Percentiles rank a stretch among this genome's conserved stretches.
These are phyloP conservation scores for Grantiella picta DNA, from an alignment of 2,113 vertebrate genomes.

Conservation along the genomic window DNA sequence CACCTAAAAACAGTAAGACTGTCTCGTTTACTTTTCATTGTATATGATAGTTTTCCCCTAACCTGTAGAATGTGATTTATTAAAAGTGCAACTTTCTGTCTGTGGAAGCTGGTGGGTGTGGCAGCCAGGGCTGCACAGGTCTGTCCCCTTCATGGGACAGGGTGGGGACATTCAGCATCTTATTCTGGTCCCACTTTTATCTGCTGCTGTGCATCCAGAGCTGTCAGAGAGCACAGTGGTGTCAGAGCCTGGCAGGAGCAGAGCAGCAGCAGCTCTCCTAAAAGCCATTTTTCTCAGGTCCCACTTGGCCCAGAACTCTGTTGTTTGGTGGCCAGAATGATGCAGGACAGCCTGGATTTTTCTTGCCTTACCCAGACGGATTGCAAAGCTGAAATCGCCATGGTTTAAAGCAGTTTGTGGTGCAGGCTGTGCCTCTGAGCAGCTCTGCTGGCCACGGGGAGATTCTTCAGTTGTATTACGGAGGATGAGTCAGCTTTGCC, in stretches of 20 bases:
- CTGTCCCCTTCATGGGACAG: background rate
- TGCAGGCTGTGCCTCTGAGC: background rate
- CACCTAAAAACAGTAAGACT: background rate
- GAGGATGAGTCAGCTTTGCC: conserved; percentile 12
- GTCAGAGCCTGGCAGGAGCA: background rate
- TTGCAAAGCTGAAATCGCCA: background rate
- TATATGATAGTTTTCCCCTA: background rate
- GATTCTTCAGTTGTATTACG: background rate
- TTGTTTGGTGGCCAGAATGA: background rate
- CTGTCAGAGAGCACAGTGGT: background rate
- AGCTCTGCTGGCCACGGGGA: background rate
- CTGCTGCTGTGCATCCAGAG: background rate
- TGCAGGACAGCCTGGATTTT: background rate
- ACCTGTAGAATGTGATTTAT: background rate
- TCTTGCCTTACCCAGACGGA: background rate
- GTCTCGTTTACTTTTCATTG: background rate
- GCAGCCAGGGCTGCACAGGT: background rate
- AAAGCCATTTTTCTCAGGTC: background rate
- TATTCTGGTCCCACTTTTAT: background rate
- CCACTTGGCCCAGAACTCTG: background rate
- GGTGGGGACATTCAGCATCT: background rate
- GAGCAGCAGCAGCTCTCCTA: background rate
- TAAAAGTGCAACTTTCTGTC: accelerated
- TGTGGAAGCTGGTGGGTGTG: background rate
- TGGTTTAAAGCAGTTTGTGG: background rate